These are phyloP conservation scores for Dryoscopus gambensis DNA, from an alignment of 2,113 vertebrate genomes.

Conservation along the genomic window DNA sequence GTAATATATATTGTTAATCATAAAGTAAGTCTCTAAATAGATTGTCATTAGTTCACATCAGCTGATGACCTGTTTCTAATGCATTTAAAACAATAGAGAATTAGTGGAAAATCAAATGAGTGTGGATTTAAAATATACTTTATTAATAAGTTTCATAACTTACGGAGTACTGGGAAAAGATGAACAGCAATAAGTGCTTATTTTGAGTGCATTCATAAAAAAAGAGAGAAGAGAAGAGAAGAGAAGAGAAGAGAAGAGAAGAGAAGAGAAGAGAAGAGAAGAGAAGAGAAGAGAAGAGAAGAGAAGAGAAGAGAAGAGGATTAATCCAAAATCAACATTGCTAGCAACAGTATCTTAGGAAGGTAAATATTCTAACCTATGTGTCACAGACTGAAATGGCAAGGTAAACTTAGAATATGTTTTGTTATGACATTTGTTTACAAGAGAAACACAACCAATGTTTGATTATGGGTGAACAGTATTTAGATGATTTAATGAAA, in stretches of 20 bases:
- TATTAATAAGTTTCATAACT: not conserved
- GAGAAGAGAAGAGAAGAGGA: not conserved
- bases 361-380: not conserved
- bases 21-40: not conserved
- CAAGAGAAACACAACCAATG: not conserved
- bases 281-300: rapidly evolving
- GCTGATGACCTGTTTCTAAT: not conserved
- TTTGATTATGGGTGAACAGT: not conserved
- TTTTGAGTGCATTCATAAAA: not conserved
- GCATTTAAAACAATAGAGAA: not conserved
- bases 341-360: not conserved
- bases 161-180: not conserved
- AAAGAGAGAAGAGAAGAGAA: not conserved
- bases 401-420: not conserved
- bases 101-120: not conserved
- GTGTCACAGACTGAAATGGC: rapidly evolving
- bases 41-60: not conserved
- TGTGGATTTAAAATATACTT: not conserved
- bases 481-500: not conserved
- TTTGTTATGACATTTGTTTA: not conserved
- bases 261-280: rapidly evolving
- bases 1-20: rapidly evolving
- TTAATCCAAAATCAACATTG: not conserved
- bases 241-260: rapidly evolving
- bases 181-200: not conserved